Evolutionary conservation across 2,797 vertebrate genomes (phyloP).

Genomic region (Aselliscus stoliczkanus): DNA sequence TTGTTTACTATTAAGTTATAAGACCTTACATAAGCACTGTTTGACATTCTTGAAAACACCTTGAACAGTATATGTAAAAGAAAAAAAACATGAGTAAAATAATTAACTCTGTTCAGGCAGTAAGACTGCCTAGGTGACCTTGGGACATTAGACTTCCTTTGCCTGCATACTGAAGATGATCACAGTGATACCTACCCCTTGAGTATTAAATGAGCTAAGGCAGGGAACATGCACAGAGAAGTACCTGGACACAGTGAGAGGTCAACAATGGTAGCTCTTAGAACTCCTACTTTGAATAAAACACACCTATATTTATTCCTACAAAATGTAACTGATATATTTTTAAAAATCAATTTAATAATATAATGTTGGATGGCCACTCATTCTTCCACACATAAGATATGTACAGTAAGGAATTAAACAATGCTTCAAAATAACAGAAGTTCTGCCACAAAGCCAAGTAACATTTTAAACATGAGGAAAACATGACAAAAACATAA

Average conservation of each 20-base stretch:
- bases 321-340: not conserved
- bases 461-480: not conserved
- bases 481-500: not conserved
- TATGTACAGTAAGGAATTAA: not conserved
- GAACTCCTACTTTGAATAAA: not conserved
- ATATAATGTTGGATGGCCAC: not conserved
- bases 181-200: not conserved
- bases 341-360: not conserved
- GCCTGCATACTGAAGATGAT: not conserved
- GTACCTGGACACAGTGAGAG: not conserved
- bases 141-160: not conserved
- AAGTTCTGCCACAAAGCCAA: not conserved
- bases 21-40: not conserved
- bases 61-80: not conserved
- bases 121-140: not conserved
- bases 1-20: not conserved
- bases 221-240: not conserved
- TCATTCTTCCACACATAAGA: not conserved
- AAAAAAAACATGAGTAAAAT: not conserved
- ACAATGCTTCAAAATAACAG: not conserved
- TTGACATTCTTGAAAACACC: not conserved
- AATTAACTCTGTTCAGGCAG: not conserved
- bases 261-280: not conserved
- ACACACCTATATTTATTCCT: not conserved
- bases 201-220: not conserved